Base-by-base conservation (phyloP, 2,888 invertebrate genomes). In the Bimastos eiseni region DNA sequence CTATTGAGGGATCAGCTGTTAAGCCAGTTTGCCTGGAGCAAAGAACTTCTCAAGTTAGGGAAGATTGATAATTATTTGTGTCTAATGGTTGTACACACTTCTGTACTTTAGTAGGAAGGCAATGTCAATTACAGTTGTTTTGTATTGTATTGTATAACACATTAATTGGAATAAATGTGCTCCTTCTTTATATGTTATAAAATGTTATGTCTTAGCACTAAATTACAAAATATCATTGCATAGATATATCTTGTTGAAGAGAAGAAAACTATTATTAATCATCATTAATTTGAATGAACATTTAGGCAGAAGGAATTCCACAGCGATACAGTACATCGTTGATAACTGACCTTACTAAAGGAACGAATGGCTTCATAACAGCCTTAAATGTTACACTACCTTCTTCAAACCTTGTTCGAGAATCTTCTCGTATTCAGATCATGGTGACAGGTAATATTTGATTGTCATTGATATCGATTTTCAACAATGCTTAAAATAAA, bases 351-450 rank as follows among this genome's bases (percentile, higher is more conserved):
- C 95, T 97, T 33, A 95, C 96, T 91, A 91, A 91, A 30, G 34
- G n/a, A 21, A 89, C 55, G 24, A 36, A 33, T 30, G 15, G 36
- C 37, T 90, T 86, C 89, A 41, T 30, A 38, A 70, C 55, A 33
- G 17, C 33, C 21, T 89, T 91, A 5, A 44, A 55, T 37, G 86
- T 90, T 34, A 36, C 88, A 21, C 89, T 91, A 92, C 97, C 91
- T 24, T 33, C 97, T 0, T 95, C 96, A 86, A 97, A 97, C 13
- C 24, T 86, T 30, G 97, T 98, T 0, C 95, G 96, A 15, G 97
- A 97, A 91, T 97, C 97, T 0, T 96, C 96, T 92, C 96, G 96
- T 91, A 96, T 97, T 11, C 96, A 97, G 94, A 96, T 97, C 37
- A 97, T 97, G 0, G 96, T 97, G 89, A 38, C 1, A 19, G 90